Evolutionary conservation across 2,888 invertebrate species (phyloP), one percentile per base, ranked within the genome.

Genomic region (Brenthis daphne): DNA sequence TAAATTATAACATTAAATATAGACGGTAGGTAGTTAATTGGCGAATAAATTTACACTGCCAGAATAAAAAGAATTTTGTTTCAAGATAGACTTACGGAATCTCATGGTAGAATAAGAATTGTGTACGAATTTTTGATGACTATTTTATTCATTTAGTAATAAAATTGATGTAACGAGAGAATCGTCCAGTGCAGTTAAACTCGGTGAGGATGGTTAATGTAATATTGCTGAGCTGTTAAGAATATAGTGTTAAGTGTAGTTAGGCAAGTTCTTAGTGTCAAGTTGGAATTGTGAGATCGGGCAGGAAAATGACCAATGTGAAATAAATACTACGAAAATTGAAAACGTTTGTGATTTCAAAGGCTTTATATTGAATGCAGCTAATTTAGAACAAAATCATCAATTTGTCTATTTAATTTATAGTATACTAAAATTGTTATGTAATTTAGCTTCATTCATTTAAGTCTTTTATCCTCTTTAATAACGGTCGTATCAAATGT

Each of bases 241-340:
- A 61, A 63, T 43, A 71, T 76, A 74, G 80, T 79, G 74, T 72
- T 75, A 76, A 75, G 72, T 76, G 71, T 77, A 77, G 75, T 73
- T 77, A 79, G 76, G 73, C 73, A 78, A 79, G 76, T 76, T 76
- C 68, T 77, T 74, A 70, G 76, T 74, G 73, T 75, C 77, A 80
- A 83, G 82, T 83, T 85, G 81, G 80, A 82, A 85, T 83, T 90
- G 90, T 89, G 85, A 83, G 84, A 85, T 84, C 81, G 81, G 83
- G 82, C 79, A 79, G 76, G 80, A 82, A 81, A 81, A 81, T 85
- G 91, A 91, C 92, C 92, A 92, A 91, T 90, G 90, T 90, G 91
- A 86, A 88, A 91, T 91, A 92, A 91, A 88, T 88, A 90, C 88
- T 91, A 81, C 65, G 77, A 88, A 90, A 90, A 89, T 84, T 77